A percentile compares a stretch with the other conserved stretches of the same genome.
Conservation (phyloP, 1,140 invertebrate genomes). For the Fopius arisanus region DNA sequence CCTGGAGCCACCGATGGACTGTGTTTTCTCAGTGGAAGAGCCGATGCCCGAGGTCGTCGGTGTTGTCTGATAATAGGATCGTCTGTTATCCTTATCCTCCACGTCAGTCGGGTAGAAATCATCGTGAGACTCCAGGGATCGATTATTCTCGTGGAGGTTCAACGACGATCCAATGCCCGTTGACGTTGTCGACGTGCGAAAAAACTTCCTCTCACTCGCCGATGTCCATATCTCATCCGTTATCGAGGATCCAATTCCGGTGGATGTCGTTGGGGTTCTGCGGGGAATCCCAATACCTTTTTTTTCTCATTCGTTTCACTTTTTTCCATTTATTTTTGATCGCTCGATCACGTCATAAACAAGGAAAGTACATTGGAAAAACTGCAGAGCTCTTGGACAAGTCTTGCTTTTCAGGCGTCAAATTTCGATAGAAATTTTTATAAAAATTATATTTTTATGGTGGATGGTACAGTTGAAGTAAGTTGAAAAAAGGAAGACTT, state of each 20-base stretch:
- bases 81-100: slow-evolving; percentile 49
- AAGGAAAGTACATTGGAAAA: too few relatives aligned
- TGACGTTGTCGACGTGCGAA: slow-evolving; percentile 50
- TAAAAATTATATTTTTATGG: too few relatives aligned
- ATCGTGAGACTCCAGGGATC: slow-evolving; percentile 49
- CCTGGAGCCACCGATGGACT: slow-evolving; percentile 46
- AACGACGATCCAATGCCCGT: slow-evolving; percentile 53
- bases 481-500: too few relatives aligned
- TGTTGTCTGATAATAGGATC: slow-evolving; percentile 45
- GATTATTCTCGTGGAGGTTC: slow-evolving; percentile 52
- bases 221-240: slow-evolving; percentile 55
- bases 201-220: slow-evolving; percentile 47
- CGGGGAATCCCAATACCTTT: not conserved
- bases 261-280: slow-evolving; percentile 51
- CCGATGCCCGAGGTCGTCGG: slow-evolving; percentile 52
- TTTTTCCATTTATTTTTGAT: too few relatives aligned
- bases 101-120: slow-evolving; percentile 52
- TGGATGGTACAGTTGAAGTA: too few relatives aligned
- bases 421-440: too few relatives aligned
- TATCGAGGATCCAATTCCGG: slow-evolving; percentile 47
- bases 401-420: too few relatives aligned
- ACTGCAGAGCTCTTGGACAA: too few relatives aligned
- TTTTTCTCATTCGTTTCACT: too few relatives aligned
- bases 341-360: not conserved
- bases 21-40: slow-evolving; percentile 48